A percentile compares a stretch with the other conserved stretches of the same genome.
phyloP scores from a whole-genome alignment of 2,113 vertebrate species.

The Forbesichthys agassizii region DNA sequence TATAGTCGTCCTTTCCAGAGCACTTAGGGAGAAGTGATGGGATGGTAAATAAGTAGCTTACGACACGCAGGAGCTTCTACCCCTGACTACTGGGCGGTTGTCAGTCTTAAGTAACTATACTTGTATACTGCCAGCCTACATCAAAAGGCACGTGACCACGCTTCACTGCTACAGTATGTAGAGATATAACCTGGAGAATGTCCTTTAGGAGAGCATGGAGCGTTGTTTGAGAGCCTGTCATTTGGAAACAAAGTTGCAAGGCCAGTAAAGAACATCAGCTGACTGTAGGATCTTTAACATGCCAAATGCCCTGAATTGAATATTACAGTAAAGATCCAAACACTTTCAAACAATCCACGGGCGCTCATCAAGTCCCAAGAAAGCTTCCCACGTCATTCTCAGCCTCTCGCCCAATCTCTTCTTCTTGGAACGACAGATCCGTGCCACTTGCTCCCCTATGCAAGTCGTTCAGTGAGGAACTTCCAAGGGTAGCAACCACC shows the following conservation, averaged over 20 bases:
- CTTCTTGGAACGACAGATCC: conserved; percentile 8
- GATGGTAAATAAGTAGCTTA: conserved; percentile 73
- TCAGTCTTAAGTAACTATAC: conserved; percentile 68
- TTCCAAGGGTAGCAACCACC: conserved; percentile 75
- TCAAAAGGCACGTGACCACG: conserved; percentile 56
- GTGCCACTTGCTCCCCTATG: conserved; percentile 52
- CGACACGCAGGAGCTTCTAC: conserved; percentile 52
- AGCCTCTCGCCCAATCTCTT: conserved; percentile 26
- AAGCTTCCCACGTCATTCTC: conserved; percentile 33
- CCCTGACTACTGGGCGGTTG: conserved; percentile 58
- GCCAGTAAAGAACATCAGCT: background rate
- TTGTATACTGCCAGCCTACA: conserved; percentile 55
- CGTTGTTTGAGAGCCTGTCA: conserved; percentile 25
- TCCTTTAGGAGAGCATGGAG: conserved; percentile 29
- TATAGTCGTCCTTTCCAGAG: conserved; percentile 42
- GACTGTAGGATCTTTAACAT: background rate
- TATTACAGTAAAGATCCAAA: background rate
- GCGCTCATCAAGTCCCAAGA: conserved; percentile 9
- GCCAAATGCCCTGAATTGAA: background rate
- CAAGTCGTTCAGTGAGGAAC: conserved; percentile 62
- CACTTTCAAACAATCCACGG: background rate
- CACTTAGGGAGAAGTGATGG: conserved; percentile 56
- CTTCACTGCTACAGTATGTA: conserved; percentile 26
- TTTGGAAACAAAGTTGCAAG: conserved; percentile 28
- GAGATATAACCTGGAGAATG: conserved; percentile 41